phyloP scores from a whole-genome alignment of 2,113 vertebrate genomes.

The Thymallus thymallus region DNA sequence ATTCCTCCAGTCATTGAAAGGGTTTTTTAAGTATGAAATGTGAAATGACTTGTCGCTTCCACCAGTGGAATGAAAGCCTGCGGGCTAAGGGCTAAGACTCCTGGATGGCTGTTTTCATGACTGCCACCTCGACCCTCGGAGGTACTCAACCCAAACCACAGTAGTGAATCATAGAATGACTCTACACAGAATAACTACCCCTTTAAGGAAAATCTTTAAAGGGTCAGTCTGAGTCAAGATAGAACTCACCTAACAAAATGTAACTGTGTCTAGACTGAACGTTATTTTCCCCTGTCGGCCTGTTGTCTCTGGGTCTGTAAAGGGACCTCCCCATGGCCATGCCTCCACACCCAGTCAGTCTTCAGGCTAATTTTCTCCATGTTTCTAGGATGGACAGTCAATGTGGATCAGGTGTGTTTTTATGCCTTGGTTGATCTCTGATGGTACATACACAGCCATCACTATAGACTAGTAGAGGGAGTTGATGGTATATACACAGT shows the following conservation, averaged over 20 bases:
- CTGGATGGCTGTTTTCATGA: slow-evolving; percentile 41
- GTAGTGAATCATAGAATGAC: slow-evolving; percentile 43
- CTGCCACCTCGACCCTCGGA: slow-evolving; percentile 28
- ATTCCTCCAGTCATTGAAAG: not conserved
- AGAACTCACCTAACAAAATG: slow-evolving; percentile 7
- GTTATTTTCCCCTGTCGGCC: not conserved
- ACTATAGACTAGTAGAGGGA: slow-evolving; percentile 10
- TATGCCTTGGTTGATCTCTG: slow-evolving; percentile 27
- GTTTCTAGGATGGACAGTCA: slow-evolving; percentile 49
- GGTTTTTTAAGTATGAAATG: too few relatives aligned
- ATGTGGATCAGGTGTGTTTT: slow-evolving; percentile 66
- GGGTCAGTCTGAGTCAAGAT: slow-evolving; percentile 42
- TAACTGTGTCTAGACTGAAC: slow-evolving; percentile 57
- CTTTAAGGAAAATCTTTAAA: slow-evolving; percentile 31
- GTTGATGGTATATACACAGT: slow-evolving; percentile 19
- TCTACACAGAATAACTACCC: slow-evolving; percentile 45
- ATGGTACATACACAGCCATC: not conserved
- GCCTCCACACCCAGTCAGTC: slow-evolving; percentile 29
- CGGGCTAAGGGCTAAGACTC: slow-evolving; percentile 19
- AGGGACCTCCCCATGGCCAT: too few relatives aligned
- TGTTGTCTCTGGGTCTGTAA: too few relatives aligned
- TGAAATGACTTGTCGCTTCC: slow-evolving; percentile 17
- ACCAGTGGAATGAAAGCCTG: slow-evolving; percentile 38
- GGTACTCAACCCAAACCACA: slow-evolving; percentile 24
- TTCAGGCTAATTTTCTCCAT: slow-evolving; percentile 52